Evolutionary conservation across 2,113 vertebrate species (phyloP).

Genomic region (Atherinomorus stipes): DNA sequence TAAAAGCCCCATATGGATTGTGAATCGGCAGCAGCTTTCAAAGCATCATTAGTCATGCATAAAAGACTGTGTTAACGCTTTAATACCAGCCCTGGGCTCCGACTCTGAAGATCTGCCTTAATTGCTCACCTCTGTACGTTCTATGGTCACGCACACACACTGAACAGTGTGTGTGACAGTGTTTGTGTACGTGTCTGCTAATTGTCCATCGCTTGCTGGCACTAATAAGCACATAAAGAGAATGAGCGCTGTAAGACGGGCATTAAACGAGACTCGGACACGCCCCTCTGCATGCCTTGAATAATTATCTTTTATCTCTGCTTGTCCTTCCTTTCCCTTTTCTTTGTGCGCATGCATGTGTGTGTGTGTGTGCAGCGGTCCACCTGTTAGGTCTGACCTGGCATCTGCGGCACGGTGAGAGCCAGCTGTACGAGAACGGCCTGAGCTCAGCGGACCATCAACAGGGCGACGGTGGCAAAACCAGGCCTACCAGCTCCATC

Average conservation of each 20-base stretch:
- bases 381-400: slow-evolving; percentile 98
- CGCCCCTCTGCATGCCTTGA: slow-evolving; percentile 53
- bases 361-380: slow-evolving; percentile 87
- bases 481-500: slow-evolving; percentile 86
- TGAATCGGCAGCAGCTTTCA: slow-evolving; percentile 77
- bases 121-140: slow-evolving; percentile 77
- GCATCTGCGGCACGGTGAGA: slow-evolving; percentile 94
- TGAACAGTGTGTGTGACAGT: not conserved
- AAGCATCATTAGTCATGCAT: slow-evolving; percentile 84
- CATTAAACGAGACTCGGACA: slow-evolving; percentile 66
- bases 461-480: slow-evolving; percentile 81
- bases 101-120: slow-evolving; percentile 77
- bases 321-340: slow-evolving; percentile 28
- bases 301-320: slow-evolving; percentile 64
- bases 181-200: slow-evolving; percentile 32
- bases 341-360: slow-evolving; percentile 12
- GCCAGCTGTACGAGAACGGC: slow-evolving; percentile 96
- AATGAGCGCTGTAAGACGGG: slow-evolving; percentile 56
- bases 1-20: slow-evolving; percentile 82
- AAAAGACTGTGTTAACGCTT: slow-evolving; percentile 80
- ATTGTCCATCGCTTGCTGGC: slow-evolving; percentile 59
- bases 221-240: slow-evolving; percentile 72
- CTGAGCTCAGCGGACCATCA: slow-evolving; percentile 91
- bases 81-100: slow-evolving; percentile 77
- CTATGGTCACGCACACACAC: slow-evolving; percentile 7